phyloP scores from a whole-genome alignment of 2,888 invertebrate species.

The Heteropelma amictum region DNA sequence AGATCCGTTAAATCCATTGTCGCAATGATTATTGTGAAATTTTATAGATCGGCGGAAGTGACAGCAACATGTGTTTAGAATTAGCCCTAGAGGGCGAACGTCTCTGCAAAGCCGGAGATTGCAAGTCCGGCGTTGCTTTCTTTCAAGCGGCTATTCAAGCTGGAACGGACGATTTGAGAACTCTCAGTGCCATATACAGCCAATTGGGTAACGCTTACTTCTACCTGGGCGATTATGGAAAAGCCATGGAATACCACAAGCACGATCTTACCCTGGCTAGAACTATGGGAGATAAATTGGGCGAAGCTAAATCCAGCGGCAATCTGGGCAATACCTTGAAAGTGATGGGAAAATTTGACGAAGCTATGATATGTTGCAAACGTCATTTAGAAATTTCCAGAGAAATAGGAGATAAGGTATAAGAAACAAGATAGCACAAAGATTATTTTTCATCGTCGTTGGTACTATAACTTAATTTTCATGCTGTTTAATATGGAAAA shows the following conservation, averaged over 20 bases:
- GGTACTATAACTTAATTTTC: neutral
- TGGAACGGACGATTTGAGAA: conserved; percentile 94
- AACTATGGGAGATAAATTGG: conserved; percentile 93
- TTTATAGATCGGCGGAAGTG: conserved; percentile 81
- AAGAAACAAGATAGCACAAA: too few relatives aligned
- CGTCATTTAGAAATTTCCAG: conserved; percentile 95
- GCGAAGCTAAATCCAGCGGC: conserved; percentile 98
- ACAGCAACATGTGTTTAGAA: conserved; percentile 94
- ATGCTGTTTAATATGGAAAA: neutral
- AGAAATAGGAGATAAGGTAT: conserved; percentile 89
- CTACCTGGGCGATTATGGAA: conserved; percentile 96
- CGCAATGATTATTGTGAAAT: conserved; percentile 26
- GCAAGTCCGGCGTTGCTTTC: conserved; percentile 96
- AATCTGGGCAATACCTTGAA: conserved; percentile 98
- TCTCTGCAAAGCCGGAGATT: conserved; percentile 97
- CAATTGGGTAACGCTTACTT: conserved; percentile 99
- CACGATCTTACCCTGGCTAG: conserved; percentile 96
- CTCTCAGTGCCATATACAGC: conserved; percentile 97
- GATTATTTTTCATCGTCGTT: too few relatives aligned
- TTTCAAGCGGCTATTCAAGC: conserved; percentile 98
- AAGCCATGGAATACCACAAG: conserved; percentile 98
- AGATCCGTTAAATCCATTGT: neutral
- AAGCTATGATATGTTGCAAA: conserved; percentile 97
- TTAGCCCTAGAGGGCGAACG: conserved; percentile 97
- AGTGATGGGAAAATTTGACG: conserved; percentile 97